Evolutionary conservation across 1,140 invertebrate genomes (phyloP).

Genomic region (Lethrus apterus): DNA sequence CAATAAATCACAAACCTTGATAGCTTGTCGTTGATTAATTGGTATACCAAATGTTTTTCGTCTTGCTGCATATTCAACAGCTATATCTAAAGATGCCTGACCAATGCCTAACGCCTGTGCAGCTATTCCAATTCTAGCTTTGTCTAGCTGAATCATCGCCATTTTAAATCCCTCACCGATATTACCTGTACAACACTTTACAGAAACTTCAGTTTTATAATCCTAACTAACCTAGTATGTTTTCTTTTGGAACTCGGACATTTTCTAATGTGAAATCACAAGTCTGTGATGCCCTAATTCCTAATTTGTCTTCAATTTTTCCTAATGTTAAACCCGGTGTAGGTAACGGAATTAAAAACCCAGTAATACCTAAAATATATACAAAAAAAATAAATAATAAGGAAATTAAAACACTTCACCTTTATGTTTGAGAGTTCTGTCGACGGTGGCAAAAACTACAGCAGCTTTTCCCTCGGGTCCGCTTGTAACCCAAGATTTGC

Average conservation of each 20-base stretch:
- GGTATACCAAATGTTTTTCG: constrained; percentile 71
- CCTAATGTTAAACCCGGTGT: constrained; percentile 48
- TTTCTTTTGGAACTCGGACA: constrained; percentile 56
- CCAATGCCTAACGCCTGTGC: constrained; percentile 76
- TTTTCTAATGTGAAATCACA: constrained; percentile 68
- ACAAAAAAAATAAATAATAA: not conserved
- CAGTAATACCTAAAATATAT: constrained; percentile 31
- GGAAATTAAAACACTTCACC: constrained; percentile 32
- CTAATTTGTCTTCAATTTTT: constrained; percentile 66
- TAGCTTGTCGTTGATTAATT: constrained; percentile 69
- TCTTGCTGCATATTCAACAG: constrained; percentile 73
- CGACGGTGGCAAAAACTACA: constrained; percentile 68
- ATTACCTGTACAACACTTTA: constrained; percentile 30
- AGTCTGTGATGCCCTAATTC: constrained; percentile 66
- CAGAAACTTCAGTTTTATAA: not conserved
- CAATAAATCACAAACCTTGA: constrained; percentile 58
- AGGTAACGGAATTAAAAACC: constrained; percentile 37
- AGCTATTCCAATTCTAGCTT: constrained; percentile 76
- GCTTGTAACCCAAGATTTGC: constrained; percentile 76
- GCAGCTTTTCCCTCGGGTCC: constrained; percentile 61
- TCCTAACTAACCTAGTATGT: constrained; percentile 49
- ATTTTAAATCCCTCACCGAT: constrained; percentile 77
- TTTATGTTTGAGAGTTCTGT: constrained; percentile 64
- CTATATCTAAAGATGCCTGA: constrained; percentile 78
- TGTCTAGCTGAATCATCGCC: constrained; percentile 72